Conservation (phyloP, 2,888 invertebrate species). For the Archips crataeganus region DNA sequence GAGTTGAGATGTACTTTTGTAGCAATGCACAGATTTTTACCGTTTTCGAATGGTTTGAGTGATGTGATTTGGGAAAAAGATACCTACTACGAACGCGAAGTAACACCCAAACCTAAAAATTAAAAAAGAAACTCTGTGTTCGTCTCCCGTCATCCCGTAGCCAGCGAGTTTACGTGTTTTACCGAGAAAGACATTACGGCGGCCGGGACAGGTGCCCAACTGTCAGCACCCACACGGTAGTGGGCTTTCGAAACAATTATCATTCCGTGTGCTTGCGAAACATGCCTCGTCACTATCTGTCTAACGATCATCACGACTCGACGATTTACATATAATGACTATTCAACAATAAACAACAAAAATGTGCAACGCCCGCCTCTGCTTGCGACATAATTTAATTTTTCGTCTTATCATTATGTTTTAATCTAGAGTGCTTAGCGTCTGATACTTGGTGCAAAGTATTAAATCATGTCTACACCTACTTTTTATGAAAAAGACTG, state of each 20-base stretch:
- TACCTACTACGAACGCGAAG: too few species aligned
- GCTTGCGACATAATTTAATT: constrained; percentile 65
- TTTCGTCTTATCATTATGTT: constrained; percentile 52
- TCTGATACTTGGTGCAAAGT: not conserved
- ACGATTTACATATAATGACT: constrained; percentile 85
- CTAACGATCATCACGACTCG: constrained; percentile 82
- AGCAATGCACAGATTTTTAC: too few species aligned
- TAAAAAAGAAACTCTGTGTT: not conserved
- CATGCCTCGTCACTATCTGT: constrained; percentile 82
- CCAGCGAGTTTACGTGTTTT: constrained; percentile 53
- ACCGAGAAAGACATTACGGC: constrained; percentile 64
- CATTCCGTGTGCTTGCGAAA: constrained; percentile 81
- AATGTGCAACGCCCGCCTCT: constrained; percentile 65
- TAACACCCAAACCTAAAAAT: not conserved
- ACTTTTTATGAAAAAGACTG: not conserved
- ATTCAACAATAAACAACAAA: constrained; percentile 81
- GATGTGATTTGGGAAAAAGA: too few species aligned
- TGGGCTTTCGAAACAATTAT: constrained; percentile 75
- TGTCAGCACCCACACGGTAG: constrained; percentile 61
- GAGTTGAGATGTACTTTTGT: too few species aligned
- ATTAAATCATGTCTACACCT: not conserved
- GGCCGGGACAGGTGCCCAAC: constrained; percentile 66
- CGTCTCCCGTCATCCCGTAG: constrained; percentile 26
- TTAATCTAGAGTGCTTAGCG: constrained; percentile 32
- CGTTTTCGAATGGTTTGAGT: too few species aligned